These are phyloP conservation scores for Agrypnia vestita DNA, from an alignment of 1,140 invertebrate species.

Conservation along the genomic window DNA sequence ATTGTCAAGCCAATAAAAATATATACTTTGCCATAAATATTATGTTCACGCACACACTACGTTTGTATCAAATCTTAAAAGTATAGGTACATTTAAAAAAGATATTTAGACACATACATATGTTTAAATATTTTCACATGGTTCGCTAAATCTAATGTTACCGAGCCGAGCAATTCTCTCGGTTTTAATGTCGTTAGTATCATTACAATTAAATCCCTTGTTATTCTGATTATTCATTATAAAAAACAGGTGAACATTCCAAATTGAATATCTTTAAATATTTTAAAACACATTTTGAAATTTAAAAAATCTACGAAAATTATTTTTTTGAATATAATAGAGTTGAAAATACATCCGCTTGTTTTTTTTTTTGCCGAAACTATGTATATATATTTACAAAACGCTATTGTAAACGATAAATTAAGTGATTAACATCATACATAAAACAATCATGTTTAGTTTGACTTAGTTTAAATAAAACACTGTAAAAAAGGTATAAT, in stretches of 20 bases:
- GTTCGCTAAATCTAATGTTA: slow-evolving; percentile 41
- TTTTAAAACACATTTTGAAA: background rate
- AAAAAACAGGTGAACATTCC: slow-evolving; percentile 14
- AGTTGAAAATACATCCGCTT: background rate
- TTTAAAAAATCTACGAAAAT: slow-evolving; percentile 12
- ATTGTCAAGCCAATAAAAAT: slow-evolving; percentile 59
- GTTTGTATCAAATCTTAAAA: slow-evolving; percentile 54
- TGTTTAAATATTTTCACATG: slow-evolving; percentile 46
- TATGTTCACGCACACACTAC: slow-evolving; percentile 54
- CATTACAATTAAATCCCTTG: slow-evolving; percentile 38
- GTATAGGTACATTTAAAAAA: slow-evolving; percentile 59
- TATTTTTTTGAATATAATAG: background rate
- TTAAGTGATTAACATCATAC: slow-evolving; percentile 25
- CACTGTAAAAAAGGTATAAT: slow-evolving; percentile 48
- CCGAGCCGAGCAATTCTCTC: slow-evolving; percentile 32
- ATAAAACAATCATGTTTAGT: slow-evolving; percentile 28
- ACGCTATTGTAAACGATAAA: slow-evolving; percentile 35
- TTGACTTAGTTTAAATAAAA: slow-evolving; percentile 52
- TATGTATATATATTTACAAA: slow-evolving; percentile 19
- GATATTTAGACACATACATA: slow-evolving; percentile 61
- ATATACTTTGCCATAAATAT: slow-evolving; percentile 58
- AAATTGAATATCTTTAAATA: slow-evolving; percentile 28
- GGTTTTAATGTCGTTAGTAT: slow-evolving; percentile 32
- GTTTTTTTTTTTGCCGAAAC: background rate
- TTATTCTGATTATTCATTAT: slow-evolving; percentile 41